phyloP scores from a whole-genome alignment of 1,140 invertebrate species.

The Penaeus vannamei region DNA sequence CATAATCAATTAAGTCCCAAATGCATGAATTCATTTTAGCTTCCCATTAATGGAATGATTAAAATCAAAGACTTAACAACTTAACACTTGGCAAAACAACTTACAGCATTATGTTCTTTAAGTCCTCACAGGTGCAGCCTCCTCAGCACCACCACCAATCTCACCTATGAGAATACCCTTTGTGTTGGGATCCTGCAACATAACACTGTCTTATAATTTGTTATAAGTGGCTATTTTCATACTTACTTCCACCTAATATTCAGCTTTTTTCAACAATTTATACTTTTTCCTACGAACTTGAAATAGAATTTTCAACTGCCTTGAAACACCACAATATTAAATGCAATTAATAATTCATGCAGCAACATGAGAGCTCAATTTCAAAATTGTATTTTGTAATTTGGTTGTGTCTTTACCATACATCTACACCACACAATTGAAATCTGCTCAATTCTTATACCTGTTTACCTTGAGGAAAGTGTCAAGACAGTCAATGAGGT shows the following conservation, averaged over 20 bases:
- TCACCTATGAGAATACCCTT: conserved; percentile 97
- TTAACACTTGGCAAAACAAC: not conserved
- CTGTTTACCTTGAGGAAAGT: conserved; percentile 88
- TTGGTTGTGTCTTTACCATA: too few relatives aligned
- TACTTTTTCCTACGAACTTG: not conserved
- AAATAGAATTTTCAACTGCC: too few relatives aligned
- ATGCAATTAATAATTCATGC: too few relatives aligned
- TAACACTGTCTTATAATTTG: not conserved
- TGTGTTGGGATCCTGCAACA: conserved; percentile 66
- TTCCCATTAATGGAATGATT: not conserved
- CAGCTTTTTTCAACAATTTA: not conserved
- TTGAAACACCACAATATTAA: too few relatives aligned
- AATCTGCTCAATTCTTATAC: conserved; percentile 76
- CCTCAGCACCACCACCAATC: conserved; percentile 98
- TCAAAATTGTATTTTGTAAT: too few relatives aligned
- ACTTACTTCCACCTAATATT: not conserved
- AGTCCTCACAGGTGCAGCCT: conserved; percentile 95
- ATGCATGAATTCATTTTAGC: too few relatives aligned
- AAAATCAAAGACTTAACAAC: too few relatives aligned
- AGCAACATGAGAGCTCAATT: too few relatives aligned
- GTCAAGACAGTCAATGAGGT: conserved; percentile 99
- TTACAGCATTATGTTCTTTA: conserved; percentile 82
- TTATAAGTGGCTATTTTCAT: not conserved
- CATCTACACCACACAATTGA: too few relatives aligned
- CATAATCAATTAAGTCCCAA: too few relatives aligned